Conservation (phyloP, 2,113 vertebrate species). For the Blennius ocellaris region DNA sequence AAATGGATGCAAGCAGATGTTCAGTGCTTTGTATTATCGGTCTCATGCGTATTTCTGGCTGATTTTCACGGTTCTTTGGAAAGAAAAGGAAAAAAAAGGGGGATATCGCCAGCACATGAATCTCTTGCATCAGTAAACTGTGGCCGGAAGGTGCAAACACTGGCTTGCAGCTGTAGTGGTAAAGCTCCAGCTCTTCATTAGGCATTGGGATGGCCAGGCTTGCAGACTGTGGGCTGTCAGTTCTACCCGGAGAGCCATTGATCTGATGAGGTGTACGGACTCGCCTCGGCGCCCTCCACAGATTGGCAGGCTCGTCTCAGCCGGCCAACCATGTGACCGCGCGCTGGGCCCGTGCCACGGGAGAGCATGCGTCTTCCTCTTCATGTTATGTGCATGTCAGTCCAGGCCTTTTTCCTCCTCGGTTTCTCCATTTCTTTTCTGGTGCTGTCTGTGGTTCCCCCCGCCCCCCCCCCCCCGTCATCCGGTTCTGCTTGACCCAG, state of each 20-base stretch:
- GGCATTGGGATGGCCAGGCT: slow-evolving; percentile 10
- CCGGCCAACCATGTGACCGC: slow-evolving; percentile 22
- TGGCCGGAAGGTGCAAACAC: slow-evolving; percentile 11
- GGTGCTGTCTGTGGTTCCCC: slow-evolving; percentile 47
- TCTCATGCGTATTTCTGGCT: neutral
- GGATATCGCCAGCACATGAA: neutral
- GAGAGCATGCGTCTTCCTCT: slow-evolving; percentile 71
- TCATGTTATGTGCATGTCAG: slow-evolving; percentile 77
- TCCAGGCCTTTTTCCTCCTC: slow-evolving; percentile 44
- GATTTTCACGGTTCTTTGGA: neutral
- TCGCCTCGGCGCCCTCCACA: slow-evolving; percentile 37
- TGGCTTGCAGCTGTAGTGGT: neutral
- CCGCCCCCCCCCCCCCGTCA: no score
- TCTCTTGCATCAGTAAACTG: neutral
- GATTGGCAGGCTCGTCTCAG: slow-evolving; percentile 32
- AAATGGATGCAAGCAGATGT: neutral
- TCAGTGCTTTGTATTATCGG: neutral
- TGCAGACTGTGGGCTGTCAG: slow-evolving; percentile 34
- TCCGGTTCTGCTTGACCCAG: slow-evolving; percentile 58
- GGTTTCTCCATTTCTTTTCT: slow-evolving; percentile 37
- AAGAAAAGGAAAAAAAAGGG: neutral
- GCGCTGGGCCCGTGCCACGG: slow-evolving; percentile 29
- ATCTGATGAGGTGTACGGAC: slow-evolving; percentile 37
- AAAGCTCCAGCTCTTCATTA: slow-evolving; percentile 18
- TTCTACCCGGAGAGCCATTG: slow-evolving; percentile 41